Evolutionary conservation across 2,113 vertebrate species (phyloP).

Genomic region (Pedionomus torquatus): DNA sequence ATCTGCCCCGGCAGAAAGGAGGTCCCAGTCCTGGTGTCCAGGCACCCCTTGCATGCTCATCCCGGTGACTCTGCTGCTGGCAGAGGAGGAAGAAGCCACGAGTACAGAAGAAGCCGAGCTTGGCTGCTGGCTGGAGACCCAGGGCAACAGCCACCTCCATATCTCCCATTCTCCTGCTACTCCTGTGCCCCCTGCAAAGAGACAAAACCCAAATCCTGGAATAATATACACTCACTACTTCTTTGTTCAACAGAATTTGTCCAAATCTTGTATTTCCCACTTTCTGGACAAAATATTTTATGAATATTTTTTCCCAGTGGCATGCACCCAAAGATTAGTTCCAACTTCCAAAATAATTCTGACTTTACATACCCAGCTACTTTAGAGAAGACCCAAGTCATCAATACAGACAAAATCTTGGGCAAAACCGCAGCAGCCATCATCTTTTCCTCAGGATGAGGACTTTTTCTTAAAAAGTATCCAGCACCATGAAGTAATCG

Average conservation of each 20-base stretch:
- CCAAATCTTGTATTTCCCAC: not conserved
- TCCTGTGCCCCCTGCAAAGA: not conserved
- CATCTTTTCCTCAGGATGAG: not conserved
- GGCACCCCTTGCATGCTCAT: not conserved
- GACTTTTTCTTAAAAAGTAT: not conserved
- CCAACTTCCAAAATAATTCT: not conserved
- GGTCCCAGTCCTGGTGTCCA: not conserved
- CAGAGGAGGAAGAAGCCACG: not conserved
- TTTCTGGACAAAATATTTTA: not conserved
- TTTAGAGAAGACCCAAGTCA: not conserved
- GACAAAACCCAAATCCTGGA: not conserved
- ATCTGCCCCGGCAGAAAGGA: not conserved
- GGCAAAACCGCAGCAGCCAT: not conserved
- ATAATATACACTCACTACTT: not conserved
- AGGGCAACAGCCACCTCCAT: rapidly evolving
- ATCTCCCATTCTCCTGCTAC: rapidly evolving
- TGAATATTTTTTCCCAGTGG: not conserved
- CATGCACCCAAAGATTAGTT: not conserved
- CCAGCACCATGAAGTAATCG: not conserved
- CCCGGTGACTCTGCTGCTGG: not conserved
- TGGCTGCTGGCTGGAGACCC: not conserved
- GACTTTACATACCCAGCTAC: not conserved
- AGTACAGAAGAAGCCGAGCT: not conserved
- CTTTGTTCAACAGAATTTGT: not conserved
- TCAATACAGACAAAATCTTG: not conserved